phyloP scores from a whole-genome alignment of 92 coral and sea anemone species.

The Montipora capitata region DNA sequence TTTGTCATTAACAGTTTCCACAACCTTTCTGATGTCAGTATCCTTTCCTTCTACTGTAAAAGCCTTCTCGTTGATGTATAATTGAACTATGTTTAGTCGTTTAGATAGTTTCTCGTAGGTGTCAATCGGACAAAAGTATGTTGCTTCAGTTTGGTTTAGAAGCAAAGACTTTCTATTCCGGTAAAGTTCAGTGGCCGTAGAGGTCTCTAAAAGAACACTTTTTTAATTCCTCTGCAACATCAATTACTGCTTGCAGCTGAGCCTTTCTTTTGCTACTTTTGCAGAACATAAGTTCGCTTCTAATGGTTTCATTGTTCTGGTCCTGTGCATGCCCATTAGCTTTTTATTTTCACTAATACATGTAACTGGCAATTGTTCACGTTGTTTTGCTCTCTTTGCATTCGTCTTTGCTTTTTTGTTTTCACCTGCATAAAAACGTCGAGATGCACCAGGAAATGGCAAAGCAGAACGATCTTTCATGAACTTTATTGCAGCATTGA shows the following conservation, averaged over 20 bases:
- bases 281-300: constrained; percentile 16
- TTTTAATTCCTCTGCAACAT: constrained; percentile 50
- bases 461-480: constrained; percentile 41
- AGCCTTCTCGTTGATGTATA: constrained; percentile 58
- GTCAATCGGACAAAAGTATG: constrained; percentile 42
- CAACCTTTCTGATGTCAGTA: constrained; percentile 19
- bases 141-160: constrained; percentile 12
- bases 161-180: constrained; percentile 18
- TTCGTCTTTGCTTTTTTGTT: constrained; percentile 20
- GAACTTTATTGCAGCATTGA: constrained; percentile 28
- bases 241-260: constrained; percentile 29
- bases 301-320: constrained; percentile 24
- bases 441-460: constrained; percentile 49
- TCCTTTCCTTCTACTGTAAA: constrained; percentile 53
- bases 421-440: constrained; percentile 31
- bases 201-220: constrained; percentile 44
- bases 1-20: not conserved
- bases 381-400: constrained; percentile 6
- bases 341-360: not conserved
- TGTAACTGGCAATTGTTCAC: constrained; percentile 14
- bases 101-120: constrained; percentile 55
- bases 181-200: constrained; percentile 48
- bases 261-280: constrained; percentile 19
- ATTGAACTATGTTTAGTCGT: constrained; percentile 41
- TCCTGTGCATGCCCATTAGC: constrained; percentile 27